Evolutionary conservation across 2,113 vertebrate species (phyloP), one percentile per base, ranked within the genome.

Genomic region (Recurvirostra avosetta): DNA sequence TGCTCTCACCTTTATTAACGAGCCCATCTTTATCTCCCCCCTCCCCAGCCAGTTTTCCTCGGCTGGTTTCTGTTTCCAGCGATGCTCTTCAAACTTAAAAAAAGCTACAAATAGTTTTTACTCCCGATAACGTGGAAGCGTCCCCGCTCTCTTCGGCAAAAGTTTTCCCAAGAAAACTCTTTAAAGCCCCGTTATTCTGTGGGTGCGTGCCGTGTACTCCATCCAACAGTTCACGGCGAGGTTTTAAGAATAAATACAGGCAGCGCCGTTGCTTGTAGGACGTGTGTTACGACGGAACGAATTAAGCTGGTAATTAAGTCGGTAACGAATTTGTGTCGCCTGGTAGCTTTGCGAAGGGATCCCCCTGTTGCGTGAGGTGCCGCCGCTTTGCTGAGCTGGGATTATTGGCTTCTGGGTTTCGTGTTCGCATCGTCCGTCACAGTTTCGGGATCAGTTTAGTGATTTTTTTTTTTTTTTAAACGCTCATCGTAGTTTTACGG

Each of bases 401-500:
- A 5, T 56, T 43, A 10, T n/a, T 12, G 23, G 9, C 18, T 41
- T 32, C 53, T 67, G 45, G 5, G 19, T 41, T 58, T 36, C 2
- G 1, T 26, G 11, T 49, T 14, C 36, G 11, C 6, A 2, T 47
- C 7, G 0, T 11, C 36, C 2, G 2, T 30, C 40, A 7, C 7
- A 11, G 38, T 50, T 56, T 56, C 4, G 32, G 77, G 56, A 30
- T 36, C 3, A 0, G 23, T 43, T 8, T 10, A 40, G 52, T 2
- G 6, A 23, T 15, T 80, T 47, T 43, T 41, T 41, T 49, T 49
- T 43, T 45, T 45, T 45, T 18, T 49, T 49, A 23, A 3, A 16
- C 6, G 0, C 19, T 23, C 0, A 2, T 9, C 0, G 6, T 5
- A 0, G 4, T 43, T 43, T 75, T 19, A 8, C 1, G 1, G 45